Base-by-base conservation (phyloP, 2,113 vertebrate genomes). In the Ornithorhynchus anatinus region DNA sequence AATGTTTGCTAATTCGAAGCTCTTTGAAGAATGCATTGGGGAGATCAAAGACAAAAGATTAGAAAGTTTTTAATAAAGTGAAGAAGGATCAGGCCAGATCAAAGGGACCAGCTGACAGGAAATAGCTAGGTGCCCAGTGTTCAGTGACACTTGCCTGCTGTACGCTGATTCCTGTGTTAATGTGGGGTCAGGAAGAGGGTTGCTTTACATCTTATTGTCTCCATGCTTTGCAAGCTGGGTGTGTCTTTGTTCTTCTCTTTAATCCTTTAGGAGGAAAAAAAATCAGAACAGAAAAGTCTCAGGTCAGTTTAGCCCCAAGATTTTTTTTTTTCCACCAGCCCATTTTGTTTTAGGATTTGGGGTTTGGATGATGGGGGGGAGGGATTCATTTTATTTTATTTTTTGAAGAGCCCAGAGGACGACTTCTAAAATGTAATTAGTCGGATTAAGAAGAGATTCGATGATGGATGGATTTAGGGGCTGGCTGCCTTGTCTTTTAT, bases 1-100 rank as follows among this genome's bases (percentile, higher is more conserved):
- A 63, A 58, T 86, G 75, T 85, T 87, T 86, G 81, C 80, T 88
- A 88, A 88, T 88, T 89, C 80, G 79, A 80, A 84, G 72, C 67
- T 81, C 84, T 89, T 86, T 89, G 87, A 88, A 88, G 86, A 85
- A 71, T 86, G 73, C 85, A 82, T 69, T 59, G 48, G 75, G 65
- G 81, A 89, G 87, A 89, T 89, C 87, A 89, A 89, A 89, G 86
- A 85, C 84, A 86, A 86, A 86, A 89, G 87, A 86, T 88, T 86
- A 89, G 82, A 84, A 86, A 61, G 69, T 83, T 89, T 89, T 88
- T 87, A 89, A 89, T 89, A 88, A 89, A 88, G 86, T 88, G 86
- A 88, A 83, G 84, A 83, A 88, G 84, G 85, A 89, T 87, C 84
- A 87, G 84, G 82, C 86, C 87, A 87, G 87, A 89, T 89, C 87